These are phyloP conservation scores for Thera obeliscata DNA, from an alignment of 2,888 invertebrate genomes.

Conservation along the genomic window DNA sequence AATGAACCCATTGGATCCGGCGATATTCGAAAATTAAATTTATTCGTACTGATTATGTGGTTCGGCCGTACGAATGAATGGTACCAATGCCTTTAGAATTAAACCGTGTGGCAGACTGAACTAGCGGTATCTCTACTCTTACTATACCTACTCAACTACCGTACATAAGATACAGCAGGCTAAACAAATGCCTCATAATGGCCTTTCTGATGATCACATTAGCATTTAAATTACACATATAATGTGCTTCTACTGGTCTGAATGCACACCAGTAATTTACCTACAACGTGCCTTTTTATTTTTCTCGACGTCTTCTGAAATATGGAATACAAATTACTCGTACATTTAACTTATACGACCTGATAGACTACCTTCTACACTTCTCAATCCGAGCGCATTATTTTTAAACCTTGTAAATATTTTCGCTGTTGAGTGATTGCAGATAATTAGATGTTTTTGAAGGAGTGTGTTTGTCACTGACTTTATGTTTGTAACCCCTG, in stretches of 20 bases:
- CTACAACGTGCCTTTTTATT: conserved; percentile 4
- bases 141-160: neutral
- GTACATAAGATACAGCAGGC: conserved; percentile 19
- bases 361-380: conserved; percentile 1
- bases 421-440: conserved; percentile 20
- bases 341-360: neutral
- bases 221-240: conserved; percentile 35
- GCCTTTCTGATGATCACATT: conserved; percentile 23
- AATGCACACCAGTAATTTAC: conserved; percentile 13
- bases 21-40: conserved; percentile 25
- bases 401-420: conserved; percentile 13
- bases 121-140: conserved; percentile 21
- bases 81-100: conserved; percentile 9
- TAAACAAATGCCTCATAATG: conserved; percentile 24
- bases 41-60: conserved; percentile 17
- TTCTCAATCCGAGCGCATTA: neutral
- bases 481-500: conserved; percentile 2
- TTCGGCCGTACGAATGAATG: neutral
- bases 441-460: conserved; percentile 20
- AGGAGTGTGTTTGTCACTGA: conserved; percentile 20
- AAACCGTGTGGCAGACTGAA: conserved; percentile 14
- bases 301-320: conserved; percentile 4
- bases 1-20: conserved; percentile 22
- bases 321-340: conserved; percentile 5
- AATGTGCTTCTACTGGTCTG: conserved; percentile 6